Evolutionary conservation across 2,888 invertebrate species (phyloP).

Genomic region (Homarus gammarus): DNA sequence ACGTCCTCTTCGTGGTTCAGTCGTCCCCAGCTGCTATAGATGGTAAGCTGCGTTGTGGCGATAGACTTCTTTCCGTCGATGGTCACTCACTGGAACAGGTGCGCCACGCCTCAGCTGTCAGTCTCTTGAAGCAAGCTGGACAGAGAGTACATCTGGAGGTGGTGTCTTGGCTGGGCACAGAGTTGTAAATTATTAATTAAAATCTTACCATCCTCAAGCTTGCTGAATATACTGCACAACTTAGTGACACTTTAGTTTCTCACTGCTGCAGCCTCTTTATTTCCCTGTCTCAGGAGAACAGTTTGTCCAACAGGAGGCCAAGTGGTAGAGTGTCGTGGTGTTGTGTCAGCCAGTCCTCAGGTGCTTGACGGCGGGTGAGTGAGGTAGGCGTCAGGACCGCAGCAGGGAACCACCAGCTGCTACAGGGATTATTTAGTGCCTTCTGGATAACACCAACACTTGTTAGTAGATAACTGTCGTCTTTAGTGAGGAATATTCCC

Average conservation of each 20-base stretch:
- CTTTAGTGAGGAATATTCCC: neutral
- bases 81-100: slow-evolving; percentile 79
- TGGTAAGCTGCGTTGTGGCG: slow-evolving; percentile 80
- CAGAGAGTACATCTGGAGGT: slow-evolving; percentile 79
- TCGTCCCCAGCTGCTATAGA: slow-evolving; percentile 80
- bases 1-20: slow-evolving; percentile 80
- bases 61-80: slow-evolving; percentile 80
- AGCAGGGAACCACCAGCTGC: neutral
- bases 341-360: neutral
- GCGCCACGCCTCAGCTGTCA: slow-evolving; percentile 80
- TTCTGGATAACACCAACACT: neutral
- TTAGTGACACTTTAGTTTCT: neutral
- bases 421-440: slow-evolving; percentile 14
- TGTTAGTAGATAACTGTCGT: neutral
- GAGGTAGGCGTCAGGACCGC: neutral
- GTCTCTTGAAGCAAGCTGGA: slow-evolving; percentile 80
- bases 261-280: neutral
- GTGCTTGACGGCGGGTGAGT: neutral
- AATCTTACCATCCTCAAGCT: neutral
- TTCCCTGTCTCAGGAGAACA: neutral
- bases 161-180: slow-evolving; percentile 81
- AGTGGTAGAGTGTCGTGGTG: neutral
- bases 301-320: neutral
- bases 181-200: slow-evolving; percentile 76
- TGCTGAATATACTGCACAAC: neutral